Evolutionary conservation across 2,797 vertebrate genomes (phyloP), one percentile per base, ranked within the genome.

Genomic region (Lepilemur septentrionalis): DNA sequence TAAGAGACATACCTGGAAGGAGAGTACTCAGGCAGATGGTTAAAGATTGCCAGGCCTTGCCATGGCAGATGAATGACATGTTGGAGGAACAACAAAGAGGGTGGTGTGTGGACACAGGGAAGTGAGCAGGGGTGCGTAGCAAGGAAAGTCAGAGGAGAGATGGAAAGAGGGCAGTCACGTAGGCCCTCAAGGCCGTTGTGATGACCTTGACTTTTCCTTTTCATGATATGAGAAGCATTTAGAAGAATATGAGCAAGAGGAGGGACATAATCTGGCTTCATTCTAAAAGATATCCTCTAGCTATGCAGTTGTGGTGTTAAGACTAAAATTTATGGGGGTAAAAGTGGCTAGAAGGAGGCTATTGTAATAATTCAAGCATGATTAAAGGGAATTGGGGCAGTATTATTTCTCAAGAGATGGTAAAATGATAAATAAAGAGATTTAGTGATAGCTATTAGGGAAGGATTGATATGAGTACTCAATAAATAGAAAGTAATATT

Each of bases 371-470:
- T 32, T 11, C 14, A 57, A 5, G 11, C 5, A 32, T n/a, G 11
- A 28, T 14, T 85, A 88, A 48, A 69, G 52, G 52, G 20, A 55
- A 55, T 61, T 67, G 43, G 7, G 17, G 18, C 3, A 82, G 23
- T 12, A 7, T 41, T 65, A 81, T 80, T 72, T 73, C 41, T 70
- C 41, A 80, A 70, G n/a, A 61, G 5, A 48, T 18, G 8, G 35
- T 86, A 55, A 79, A 87, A 65, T 20, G 10, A 67, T 35, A 89
- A 73, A 30, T 30, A 70, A 23, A 88, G 25, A 20, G 41, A 88
- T 70, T 61, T 80, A 73, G 20, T 7, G 20, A 55, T 55, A 55
- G 20, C 20, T 55, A 30, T 73, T 80, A 57, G 25, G n/a, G 67
- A 9, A 89, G 1, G 13, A 76, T 43, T 82, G 18, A 14, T 67